Percentiles rank a stretch among this genome's conserved stretches.
These are phyloP conservation scores for Seladonia tumulorum DNA, from an alignment of 2,888 invertebrate genomes.

Conservation along the genomic window DNA sequence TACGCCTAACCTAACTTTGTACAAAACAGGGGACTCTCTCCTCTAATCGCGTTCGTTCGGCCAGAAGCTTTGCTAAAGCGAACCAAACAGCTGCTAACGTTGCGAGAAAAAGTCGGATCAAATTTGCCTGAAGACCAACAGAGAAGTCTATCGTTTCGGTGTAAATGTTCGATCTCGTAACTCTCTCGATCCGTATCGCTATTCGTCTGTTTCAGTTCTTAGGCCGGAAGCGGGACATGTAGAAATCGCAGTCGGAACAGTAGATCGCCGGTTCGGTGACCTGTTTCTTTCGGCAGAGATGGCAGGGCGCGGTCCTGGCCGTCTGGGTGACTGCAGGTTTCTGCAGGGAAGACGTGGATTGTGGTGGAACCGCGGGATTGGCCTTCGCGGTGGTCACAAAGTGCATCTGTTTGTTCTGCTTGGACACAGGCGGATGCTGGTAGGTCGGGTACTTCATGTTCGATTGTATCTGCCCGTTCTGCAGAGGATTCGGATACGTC, in stretches of 20 bases:
- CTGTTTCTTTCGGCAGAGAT: conserved; percentile 94
- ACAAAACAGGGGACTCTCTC: conserved; percentile 38
- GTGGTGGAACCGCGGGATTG: conserved; percentile 85
- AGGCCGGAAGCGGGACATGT: conserved; percentile 93
- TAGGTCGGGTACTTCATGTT: conserved; percentile 86
- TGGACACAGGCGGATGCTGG: conserved; percentile 87
- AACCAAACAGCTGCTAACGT: background rate
- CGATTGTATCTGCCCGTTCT: conserved; percentile 79
- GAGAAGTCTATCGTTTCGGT: background rate
- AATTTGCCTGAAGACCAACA: background rate
- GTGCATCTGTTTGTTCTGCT: conserved; percentile 87
- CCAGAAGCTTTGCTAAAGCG: background rate
- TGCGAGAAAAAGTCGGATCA: background rate
- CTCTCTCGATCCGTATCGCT: background rate
- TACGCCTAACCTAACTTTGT: conserved; percentile 59
- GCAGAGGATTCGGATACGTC: conserved; percentile 79
- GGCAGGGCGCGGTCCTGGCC: conserved; percentile 89
- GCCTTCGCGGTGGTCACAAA: conserved; percentile 91
- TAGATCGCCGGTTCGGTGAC: conserved; percentile 92
- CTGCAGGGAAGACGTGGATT: conserved; percentile 85
- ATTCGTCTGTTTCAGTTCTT: conserved; percentile 83
- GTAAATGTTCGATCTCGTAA: background rate
- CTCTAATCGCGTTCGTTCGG: background rate
- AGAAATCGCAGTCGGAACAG: conserved; percentile 96
- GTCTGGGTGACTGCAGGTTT: conserved; percentile 42